Evolutionary conservation across 2,113 vertebrate genomes (phyloP).

Genomic region (Tachuris rubrigastra): DNA sequence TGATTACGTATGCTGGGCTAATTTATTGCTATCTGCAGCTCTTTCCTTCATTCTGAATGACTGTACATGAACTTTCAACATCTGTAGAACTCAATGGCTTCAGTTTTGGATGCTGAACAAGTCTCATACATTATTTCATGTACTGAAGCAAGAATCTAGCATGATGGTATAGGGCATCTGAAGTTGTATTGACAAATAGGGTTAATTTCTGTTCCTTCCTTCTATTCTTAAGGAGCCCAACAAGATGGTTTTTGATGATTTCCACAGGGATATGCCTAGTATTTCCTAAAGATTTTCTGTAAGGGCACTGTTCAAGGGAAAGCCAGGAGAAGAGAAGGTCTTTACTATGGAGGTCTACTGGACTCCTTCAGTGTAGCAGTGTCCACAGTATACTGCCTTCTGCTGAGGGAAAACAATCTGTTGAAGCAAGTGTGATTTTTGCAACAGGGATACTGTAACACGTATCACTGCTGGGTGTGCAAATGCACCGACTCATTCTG

Average conservation of each 20-base stretch:
- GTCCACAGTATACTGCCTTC: not conserved
- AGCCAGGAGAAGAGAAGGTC: not conserved
- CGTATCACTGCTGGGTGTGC: not conserved
- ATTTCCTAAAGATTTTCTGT: not conserved
- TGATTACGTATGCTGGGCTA: not conserved
- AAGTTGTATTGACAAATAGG: not conserved
- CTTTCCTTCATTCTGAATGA: not conserved
- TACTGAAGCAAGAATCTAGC: not conserved
- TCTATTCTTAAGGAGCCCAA: not conserved
- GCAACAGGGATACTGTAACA: not conserved
- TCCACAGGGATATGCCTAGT: not conserved
- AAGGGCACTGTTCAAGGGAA: not conserved
- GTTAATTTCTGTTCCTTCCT: not conserved
- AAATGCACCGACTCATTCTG: not conserved
- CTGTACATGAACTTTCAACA: not conserved
- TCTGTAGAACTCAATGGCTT: slow-evolving; percentile 5
- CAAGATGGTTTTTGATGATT: not conserved
- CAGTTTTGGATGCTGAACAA: slow-evolving; percentile 10
- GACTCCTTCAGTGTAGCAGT: not conserved
- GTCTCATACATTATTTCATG: not conserved
- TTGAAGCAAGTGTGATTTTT: not conserved
- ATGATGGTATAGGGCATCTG: not conserved
- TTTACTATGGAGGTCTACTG: not conserved
- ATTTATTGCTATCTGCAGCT: not conserved
- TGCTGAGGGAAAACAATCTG: not conserved